Evolutionary conservation across 2,113 vertebrate genomes (phyloP).

Genomic region (Prolemur simus): DNA sequence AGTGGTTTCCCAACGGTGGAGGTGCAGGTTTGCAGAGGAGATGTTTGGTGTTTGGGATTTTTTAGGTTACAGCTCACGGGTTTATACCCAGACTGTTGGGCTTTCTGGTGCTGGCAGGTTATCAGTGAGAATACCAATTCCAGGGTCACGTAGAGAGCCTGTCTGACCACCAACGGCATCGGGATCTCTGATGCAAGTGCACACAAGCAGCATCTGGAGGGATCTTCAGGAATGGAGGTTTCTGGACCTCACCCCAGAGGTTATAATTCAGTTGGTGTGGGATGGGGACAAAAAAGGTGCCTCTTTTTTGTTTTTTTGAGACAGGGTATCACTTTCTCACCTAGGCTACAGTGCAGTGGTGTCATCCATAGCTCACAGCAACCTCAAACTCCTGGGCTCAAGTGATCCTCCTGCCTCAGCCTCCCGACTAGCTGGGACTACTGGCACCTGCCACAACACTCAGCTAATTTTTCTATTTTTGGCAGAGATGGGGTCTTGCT

Average conservation of each 20-base stretch:
- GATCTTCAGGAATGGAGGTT: neutral
- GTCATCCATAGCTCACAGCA: too few species aligned
- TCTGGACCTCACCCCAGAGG: neutral
- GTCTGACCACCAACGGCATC: rapidly evolving
- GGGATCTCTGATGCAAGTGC: rapidly evolving
- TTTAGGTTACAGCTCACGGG: neutral
- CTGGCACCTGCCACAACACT: too few species aligned
- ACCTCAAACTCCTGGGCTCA: too few species aligned
- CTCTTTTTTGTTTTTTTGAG: too few species aligned
- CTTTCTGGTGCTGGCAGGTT: neutral
- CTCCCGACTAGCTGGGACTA: too few species aligned
- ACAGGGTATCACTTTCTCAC: too few species aligned
- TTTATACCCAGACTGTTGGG: neutral
- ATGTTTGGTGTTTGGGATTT: neutral
- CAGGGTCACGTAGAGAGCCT: neutral
- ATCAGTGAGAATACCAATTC: rapidly evolving
- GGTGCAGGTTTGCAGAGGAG: neutral
- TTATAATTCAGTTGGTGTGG: neutral
- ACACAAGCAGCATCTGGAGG: neutral
- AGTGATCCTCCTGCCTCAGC: too few species aligned
- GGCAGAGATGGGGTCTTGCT: too few species aligned
- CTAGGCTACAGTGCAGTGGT: too few species aligned
- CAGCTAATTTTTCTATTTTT: too few species aligned
- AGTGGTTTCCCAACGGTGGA: neutral
- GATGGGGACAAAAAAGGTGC: neutral